These are phyloP conservation scores for Leguminivora glycinivorella DNA, from an alignment of 1,140 invertebrate genomes.

Conservation along the genomic window DNA sequence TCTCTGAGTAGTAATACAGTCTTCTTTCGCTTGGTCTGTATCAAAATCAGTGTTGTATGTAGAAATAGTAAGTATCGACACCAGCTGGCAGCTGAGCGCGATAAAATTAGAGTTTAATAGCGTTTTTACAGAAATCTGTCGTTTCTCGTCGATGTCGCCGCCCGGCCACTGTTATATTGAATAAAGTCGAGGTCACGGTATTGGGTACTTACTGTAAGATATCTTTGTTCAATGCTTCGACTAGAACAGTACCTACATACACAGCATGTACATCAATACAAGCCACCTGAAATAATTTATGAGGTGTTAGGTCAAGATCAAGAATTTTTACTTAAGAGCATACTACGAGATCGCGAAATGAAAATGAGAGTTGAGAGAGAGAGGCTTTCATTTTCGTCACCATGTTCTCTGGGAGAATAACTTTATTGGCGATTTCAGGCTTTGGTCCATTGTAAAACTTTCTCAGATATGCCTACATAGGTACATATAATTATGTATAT, in stretches of 20 bases:
- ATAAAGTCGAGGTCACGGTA: background rate
- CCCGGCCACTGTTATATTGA: conserved; percentile 33
- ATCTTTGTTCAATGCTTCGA: background rate
- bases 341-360: too few species aligned
- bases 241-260: background rate
- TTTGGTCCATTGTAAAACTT: too few species aligned
- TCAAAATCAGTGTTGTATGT: conserved; percentile 29
- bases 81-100: conserved; percentile 37
- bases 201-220: background rate
- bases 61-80: conserved; percentile 49
- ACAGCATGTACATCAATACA: too few species aligned
- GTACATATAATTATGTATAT: too few species aligned
- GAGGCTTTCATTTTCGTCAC: too few species aligned
- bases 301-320: too few species aligned
- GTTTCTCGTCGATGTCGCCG: conserved; percentile 39
- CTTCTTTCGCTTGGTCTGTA: background rate
- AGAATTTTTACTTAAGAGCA: too few species aligned
- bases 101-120: conserved; percentile 51
- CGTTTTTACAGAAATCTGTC: conserved; percentile 45
- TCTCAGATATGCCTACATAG: too few species aligned
- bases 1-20: background rate
- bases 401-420: too few species aligned
- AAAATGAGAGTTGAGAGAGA: too few species aligned
- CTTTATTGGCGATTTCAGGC: too few species aligned
- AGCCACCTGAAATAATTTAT: too few species aligned